Evolutionary conservation across 2,797 vertebrate species (phyloP).

Genomic region (Thunnus albacares): DNA sequence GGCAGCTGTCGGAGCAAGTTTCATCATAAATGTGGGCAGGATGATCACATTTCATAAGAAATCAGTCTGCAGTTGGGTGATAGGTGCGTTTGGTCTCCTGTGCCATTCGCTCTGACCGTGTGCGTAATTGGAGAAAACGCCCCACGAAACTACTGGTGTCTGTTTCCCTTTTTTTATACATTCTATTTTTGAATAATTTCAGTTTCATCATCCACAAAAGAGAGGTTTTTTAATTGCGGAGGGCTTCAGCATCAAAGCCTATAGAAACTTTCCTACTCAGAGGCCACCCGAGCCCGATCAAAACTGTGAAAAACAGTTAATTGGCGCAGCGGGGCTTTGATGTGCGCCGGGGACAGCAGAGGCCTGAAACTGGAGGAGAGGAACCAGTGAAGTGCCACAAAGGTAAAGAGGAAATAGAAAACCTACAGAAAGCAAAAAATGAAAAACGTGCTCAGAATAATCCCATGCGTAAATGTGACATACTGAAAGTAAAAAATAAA

Average conservation of each 20-base stretch:
- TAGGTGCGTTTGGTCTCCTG: not conserved
- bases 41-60: constrained; percentile 1
- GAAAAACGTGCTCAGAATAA: constrained; percentile 14
- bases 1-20: constrained; percentile 62
- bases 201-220: constrained; percentile 30
- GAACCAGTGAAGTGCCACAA: constrained; percentile 28
- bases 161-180: not conserved
- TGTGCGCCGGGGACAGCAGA: constrained; percentile 46
- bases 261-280: constrained; percentile 44
- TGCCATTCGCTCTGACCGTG: constrained; percentile 10
- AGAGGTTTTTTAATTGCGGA: constrained; percentile 32
- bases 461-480: constrained; percentile 37
- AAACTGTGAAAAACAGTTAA: constrained; percentile 56
- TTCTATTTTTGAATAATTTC: constrained; percentile 14
- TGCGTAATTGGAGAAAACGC: not conserved
- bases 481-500: not conserved
- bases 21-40: constrained; percentile 24
- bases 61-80: constrained; percentile 1
- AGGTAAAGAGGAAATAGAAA: constrained; percentile 32
- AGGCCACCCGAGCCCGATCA: constrained; percentile 27
- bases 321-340: constrained; percentile 73
- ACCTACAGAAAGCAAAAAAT: constrained; percentile 6
- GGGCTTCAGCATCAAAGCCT: constrained; percentile 16
- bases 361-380: constrained; percentile 57
- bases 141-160: not conserved